These are phyloP conservation scores for Ctenosaura bakeri DNA, from an alignment of 2,797 vertebrate species.

Conservation along the genomic window DNA sequence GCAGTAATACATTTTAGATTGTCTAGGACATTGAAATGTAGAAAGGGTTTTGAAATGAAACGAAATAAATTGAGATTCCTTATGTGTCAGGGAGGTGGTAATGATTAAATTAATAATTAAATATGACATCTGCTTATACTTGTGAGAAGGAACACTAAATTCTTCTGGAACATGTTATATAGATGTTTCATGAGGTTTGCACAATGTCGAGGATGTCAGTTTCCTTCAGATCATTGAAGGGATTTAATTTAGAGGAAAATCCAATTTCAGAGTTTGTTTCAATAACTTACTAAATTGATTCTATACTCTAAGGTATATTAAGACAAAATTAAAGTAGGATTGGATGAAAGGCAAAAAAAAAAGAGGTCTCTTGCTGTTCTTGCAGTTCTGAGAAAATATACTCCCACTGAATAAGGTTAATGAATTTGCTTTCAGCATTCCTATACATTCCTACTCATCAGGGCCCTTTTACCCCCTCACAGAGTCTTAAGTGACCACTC, in stretches of 20 bases:
- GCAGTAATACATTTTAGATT: background rate
- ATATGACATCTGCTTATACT: background rate
- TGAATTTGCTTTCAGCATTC: background rate
- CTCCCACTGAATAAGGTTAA: background rate
- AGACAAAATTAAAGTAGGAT: conserved; percentile 10
- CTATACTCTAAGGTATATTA: conserved; percentile 23
- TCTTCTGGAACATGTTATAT: background rate
- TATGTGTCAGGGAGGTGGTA: background rate
- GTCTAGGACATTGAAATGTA: background rate
- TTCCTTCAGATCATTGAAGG: conserved; percentile 16
- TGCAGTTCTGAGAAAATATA: conserved; percentile 1
- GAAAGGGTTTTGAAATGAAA: conserved; percentile 15
- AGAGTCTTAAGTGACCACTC: background rate
- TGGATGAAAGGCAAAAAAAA: conserved; percentile 31
- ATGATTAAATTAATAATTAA: conserved; percentile 30
- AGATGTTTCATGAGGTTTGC: conserved; percentile 4
- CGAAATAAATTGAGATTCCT: conserved; percentile 4
- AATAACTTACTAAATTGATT: conserved; percentile 24
- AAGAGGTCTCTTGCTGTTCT: background rate
- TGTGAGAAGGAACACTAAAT: background rate
- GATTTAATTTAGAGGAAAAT: conserved; percentile 26
- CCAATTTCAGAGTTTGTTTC: conserved; percentile 5
- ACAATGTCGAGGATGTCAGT: background rate
- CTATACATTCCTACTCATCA: background rate
- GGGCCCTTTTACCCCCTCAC: background rate